Conservation (phyloP, 2,888 invertebrate species). For the Drosophila gaucha region DNA sequence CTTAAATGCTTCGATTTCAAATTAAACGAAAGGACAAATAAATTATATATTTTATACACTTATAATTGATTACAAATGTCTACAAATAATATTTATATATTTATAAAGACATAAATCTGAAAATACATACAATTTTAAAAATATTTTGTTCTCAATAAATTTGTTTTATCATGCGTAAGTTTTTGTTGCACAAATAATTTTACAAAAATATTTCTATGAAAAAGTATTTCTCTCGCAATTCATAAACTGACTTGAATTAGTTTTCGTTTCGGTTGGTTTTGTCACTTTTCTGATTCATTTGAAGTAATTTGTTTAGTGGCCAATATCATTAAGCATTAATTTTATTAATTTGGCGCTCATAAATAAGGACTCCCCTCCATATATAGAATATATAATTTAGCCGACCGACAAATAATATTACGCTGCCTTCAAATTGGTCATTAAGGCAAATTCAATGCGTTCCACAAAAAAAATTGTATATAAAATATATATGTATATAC, state of each 20-base stretch:
- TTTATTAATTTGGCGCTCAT: constrained; percentile 44
- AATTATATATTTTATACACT: no score
- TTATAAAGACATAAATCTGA: no score
- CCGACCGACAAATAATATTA: constrained; percentile 45
- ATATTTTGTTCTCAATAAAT: not conserved
- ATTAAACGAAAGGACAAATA: no score
- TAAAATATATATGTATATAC: not conserved
- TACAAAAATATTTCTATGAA: not conserved
- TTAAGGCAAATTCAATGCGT: constrained; percentile 55
- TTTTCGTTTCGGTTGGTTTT: no score
- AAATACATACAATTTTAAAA: no score
- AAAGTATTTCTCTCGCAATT: no score
- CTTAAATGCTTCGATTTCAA: no score
- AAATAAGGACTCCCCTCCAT: not conserved
- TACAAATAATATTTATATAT: no score
- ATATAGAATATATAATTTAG: constrained; percentile 22
- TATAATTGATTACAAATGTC: no score
- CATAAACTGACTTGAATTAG: not conserved
- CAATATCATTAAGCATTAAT: constrained; percentile 51
- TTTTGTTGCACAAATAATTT: not conserved
- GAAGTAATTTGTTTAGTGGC: constrained; percentile 26
- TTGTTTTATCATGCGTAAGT: not conserved
- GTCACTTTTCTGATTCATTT: constrained; percentile 14
- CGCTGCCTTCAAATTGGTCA: constrained; percentile 54
- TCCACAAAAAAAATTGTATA: constrained; percentile 16